Percentiles rank a stretch among this genome's conserved stretches.
Evolutionary conservation across 2,888 invertebrate species (phyloP).

Genomic region (Clostera curtula): DNA sequence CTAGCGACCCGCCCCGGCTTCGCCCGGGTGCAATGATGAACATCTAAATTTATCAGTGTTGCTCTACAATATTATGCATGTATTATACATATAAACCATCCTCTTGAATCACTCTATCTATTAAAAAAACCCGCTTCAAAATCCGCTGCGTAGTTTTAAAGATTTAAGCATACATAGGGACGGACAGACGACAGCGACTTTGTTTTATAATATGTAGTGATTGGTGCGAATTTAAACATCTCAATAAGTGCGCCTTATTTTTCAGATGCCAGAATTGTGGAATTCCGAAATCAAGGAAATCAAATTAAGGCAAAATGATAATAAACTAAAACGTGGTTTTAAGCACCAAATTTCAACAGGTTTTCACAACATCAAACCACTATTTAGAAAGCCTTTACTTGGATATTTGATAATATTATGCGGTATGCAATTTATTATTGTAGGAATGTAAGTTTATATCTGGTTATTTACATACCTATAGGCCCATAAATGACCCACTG

Average conservation of each 20-base stretch:
- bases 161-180: background rate
- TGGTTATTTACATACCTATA: background rate
- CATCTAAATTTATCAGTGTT: too few species aligned
- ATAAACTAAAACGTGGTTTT: constrained; percentile 9
- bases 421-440: constrained; percentile 23
- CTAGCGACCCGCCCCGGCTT: too few species aligned
- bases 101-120: too few species aligned
- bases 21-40: too few species aligned
- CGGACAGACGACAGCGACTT: too few species aligned
- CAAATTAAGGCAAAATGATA: constrained; percentile 3
- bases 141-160: too few species aligned
- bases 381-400: constrained; percentile 31
- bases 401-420: constrained; percentile 26
- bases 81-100: too few species aligned
- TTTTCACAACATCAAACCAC: constrained; percentile 30
- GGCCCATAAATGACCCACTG: too few species aligned
- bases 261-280: constrained; percentile 35
- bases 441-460: constrained; percentile 32
- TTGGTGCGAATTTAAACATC: constrained; percentile 3
- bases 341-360: constrained; percentile 22
- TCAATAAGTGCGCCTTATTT: constrained; percentile 2
- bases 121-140: too few species aligned
- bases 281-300: constrained; percentile 19
- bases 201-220: too few species aligned
- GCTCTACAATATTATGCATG: too few species aligned